phyloP scores from a whole-genome alignment of 2,113 vertebrate species.

The Seriola quinqueradiata region DNA sequence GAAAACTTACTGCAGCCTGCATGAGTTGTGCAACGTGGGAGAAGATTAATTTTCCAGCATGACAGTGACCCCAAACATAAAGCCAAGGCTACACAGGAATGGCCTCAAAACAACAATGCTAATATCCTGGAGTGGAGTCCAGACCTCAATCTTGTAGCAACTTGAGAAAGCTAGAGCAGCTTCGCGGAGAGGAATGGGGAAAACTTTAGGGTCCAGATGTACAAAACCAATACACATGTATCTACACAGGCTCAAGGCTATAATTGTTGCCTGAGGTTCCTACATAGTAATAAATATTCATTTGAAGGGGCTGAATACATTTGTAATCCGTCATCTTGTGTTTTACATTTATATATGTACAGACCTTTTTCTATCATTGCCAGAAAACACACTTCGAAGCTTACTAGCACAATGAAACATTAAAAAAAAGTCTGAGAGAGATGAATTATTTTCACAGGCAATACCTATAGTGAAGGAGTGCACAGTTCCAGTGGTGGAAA shows the following conservation, averaged over 20 bases:
- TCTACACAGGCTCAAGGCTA: not conserved
- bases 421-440: too few relatives aligned
- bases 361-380: not conserved
- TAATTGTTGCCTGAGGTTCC: not conserved
- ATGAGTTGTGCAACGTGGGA: conserved; percentile 16
- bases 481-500: too few relatives aligned
- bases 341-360: not conserved
- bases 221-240: conserved; percentile 5
- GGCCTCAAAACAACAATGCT: conserved; percentile 17
- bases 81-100: conserved; percentile 19
- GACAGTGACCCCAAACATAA: conserved; percentile 35
- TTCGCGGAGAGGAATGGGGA: conserved; percentile 16
- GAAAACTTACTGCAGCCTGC: conserved; percentile 9
- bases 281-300: conserved; percentile 4
- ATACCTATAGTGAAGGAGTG: too few relatives aligned
- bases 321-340: not conserved
- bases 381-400: not conserved
- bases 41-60: conserved; percentile 42
- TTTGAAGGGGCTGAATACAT: not conserved
- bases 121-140: conserved; percentile 9
- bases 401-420: not conserved
- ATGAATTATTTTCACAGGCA: too few relatives aligned
- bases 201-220: conserved; percentile 6
- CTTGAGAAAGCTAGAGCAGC: not conserved
- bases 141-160: not conserved